Evolutionary conservation across 2,113 vertebrate species (phyloP).

Genomic region (Spheniscus mendiculus): DNA sequence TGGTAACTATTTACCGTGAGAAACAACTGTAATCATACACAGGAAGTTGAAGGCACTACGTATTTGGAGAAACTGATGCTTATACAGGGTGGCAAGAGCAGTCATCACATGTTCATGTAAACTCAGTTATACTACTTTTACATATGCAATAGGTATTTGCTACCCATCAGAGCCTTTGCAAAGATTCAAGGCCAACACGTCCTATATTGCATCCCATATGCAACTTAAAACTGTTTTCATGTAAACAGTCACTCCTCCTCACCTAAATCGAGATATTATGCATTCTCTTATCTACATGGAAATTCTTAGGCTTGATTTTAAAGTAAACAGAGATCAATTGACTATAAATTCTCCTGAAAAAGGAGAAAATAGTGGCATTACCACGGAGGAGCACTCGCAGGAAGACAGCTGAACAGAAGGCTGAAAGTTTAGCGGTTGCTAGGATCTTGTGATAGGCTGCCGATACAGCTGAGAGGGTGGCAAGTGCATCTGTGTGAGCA

Average conservation of each 20-base stretch:
- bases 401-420: background rate
- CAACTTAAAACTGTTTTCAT: background rate
- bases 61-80: background rate
- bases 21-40: rapidly evolving
- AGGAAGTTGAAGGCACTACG: rapidly evolving
- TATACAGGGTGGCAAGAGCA: too few species aligned
- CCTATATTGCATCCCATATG: rapidly evolving
- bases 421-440: background rate
- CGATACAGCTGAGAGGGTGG: rapidly evolving
- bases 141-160: rapidly evolving
- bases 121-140: rapidly evolving
- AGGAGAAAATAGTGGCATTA: rapidly evolving
- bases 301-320: background rate
- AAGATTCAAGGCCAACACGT: background rate
- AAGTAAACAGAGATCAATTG: rapidly evolving
- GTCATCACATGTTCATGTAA: rapidly evolving
- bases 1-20: rapidly evolving
- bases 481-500: rapidly evolving
- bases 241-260: background rate
- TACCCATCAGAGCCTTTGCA: too few species aligned
- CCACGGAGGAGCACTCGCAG: background rate
- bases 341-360: rapidly evolving
- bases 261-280: background rate
- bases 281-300: rapidly evolving
- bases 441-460: rapidly evolving